phyloP scores from a whole-genome alignment of 2,113 vertebrate species.

The Sinocyclocheilus grahami region DNA sequence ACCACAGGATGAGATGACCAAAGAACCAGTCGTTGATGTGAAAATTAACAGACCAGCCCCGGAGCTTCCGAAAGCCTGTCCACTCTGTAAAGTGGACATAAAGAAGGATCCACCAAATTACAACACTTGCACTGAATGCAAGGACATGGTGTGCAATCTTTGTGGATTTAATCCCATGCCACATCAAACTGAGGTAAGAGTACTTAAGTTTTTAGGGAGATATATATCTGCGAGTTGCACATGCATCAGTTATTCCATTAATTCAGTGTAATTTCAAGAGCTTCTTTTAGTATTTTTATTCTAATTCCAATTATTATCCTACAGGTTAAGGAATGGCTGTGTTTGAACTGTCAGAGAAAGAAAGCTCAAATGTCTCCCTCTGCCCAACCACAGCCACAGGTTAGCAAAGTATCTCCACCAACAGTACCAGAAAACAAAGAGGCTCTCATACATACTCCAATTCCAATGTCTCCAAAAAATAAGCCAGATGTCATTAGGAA shows the following conservation, averaged over 20 bases:
- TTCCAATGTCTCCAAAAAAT: background rate
- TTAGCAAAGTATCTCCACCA: constrained; percentile 37
- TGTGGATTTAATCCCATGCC: constrained; percentile 96
- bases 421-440: constrained; percentile 27
- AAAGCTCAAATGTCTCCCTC: constrained; percentile 63
- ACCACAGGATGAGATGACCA: constrained; percentile 27
- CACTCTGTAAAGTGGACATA: constrained; percentile 84
- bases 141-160: constrained; percentile 86
- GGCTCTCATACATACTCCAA: background rate
- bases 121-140: constrained; percentile 89
- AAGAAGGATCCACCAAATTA: constrained; percentile 87
- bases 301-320: background rate
- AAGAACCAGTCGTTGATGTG: constrained; percentile 45
- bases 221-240: background rate
- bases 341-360: constrained; percentile 93
- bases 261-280: background rate
- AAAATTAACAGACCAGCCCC: constrained; percentile 59
- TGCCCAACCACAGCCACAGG: constrained; percentile 58
- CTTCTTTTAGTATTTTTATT: background rate
- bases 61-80: constrained; percentile 37
- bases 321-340: constrained; percentile 85
- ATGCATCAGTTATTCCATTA: background rate
- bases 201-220: background rate
- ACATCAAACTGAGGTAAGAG: constrained; percentile 84
- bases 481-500: constrained; percentile 1